Evolutionary conservation across 2,888 invertebrate species (phyloP), one percentile per base, ranked within the genome.

Genomic region (Patella ulyssiponensis): DNA sequence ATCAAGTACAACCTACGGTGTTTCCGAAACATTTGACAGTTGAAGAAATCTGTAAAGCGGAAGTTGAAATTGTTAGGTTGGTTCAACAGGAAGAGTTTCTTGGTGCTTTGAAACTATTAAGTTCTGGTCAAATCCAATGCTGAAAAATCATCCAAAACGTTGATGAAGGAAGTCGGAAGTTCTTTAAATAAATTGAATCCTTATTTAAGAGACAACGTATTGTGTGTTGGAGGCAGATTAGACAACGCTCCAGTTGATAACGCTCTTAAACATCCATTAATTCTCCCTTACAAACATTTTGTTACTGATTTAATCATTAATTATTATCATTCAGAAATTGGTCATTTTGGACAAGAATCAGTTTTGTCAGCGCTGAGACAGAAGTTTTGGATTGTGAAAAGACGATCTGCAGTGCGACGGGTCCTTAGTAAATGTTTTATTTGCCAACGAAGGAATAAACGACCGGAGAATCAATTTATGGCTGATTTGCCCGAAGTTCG

Each of bases 401-500:
- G 58, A 7, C 11, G 58, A 17, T 14, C 58, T 11, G 58, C 58
- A 17, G 58, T 58, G 9, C 14, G 58, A 7, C 11, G 15, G 7
- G 58, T 58, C 20, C 7, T 58, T 7, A 58, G 58, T 58, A 58
- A 15, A 15, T 58, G 58, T 17, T 5, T 58, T 33, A 3, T 3
- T 3, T 56, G 56, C n/a, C 56, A 56, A 56, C 56, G 56, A 17
- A 56, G 56, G 56, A 17, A 14, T 17, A 56, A 56, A 56, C 56
- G 56, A 1, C 56, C n/a, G 0, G 56, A 56, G n/a, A 56, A 3
- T 17, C 75, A 78, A 73, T 72, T 74, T 71, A 79, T 79, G 78
- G 70, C 69, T 3, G 53, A 75, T 23, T 73, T 80, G 23, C 78
- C 72, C 33, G 71, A 73, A 54, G 76, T 76, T 17, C 44, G 69